Base-by-base conservation (phyloP, 2,888 invertebrate genomes). In the Hemaris fuciformis region DNA sequence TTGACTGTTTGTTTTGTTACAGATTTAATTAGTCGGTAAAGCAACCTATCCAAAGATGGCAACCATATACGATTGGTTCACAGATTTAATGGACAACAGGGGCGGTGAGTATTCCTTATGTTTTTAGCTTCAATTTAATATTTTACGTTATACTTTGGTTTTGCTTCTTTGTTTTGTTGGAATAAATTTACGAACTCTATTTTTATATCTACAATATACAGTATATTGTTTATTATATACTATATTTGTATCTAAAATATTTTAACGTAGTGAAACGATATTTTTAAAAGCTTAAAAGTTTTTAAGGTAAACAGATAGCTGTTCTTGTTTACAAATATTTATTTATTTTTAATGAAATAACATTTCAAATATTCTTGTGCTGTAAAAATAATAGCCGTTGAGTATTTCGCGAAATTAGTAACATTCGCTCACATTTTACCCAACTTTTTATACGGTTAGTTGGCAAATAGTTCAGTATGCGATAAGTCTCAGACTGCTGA, bases 21-120 rank as follows among this genome's bases (percentile, higher is more conserved):
- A 91, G 91, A 85, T 89, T 81, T 78, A 81, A 79, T 81, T 84
- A 85, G 84, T 81, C 75, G 69, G 73, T 85, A 84, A 68, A 77
- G 57, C 38, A 80, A 82, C 74, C 64, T 77, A 77, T 77, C 87
- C 86, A 89, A 94, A 93, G 86, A 94, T 94, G 94, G 93, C 93
- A 80, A 93, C 89, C 80, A 84, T 94, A 79, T 93, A 82, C 72
- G 78, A 94, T 83, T 95, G 95, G 90, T 96, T 95, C 84, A 93
- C 91, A 87, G 95, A 96, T 87, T 93, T 95, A 74, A 94, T 96
- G 94, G 95, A 95, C 87, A 95, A 94, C 81, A 94, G 93, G 83
- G 93, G 95, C 81, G 96, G 96, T 96, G 87, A 94, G 94, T 93
- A 65, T 64, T 61, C 27, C 15, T 38, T 25, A n/a, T 22, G 7